Conservation (phyloP, 2,113 vertebrate species). For the Heptranchias perlo region DNA sequence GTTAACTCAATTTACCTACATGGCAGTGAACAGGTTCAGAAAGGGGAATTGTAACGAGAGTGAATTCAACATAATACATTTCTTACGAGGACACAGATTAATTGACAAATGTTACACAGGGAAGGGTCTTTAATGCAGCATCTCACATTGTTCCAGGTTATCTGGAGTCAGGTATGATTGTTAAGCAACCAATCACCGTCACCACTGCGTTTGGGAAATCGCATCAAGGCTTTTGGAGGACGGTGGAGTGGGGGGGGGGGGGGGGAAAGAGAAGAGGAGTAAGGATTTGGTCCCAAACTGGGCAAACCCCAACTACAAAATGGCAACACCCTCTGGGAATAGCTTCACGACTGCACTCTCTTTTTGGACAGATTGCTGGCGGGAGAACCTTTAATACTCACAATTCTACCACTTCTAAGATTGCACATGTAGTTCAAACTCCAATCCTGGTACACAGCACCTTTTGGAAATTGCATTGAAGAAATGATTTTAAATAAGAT, state of each 20-base stretch:
- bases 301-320: too few relatives aligned
- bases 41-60: background rate
- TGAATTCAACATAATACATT: background rate
- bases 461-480: too few relatives aligned
- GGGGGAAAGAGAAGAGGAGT: background rate
- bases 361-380: too few relatives aligned
- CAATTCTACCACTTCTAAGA: too few relatives aligned
- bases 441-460: too few relatives aligned
- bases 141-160: background rate
- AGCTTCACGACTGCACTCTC: too few relatives aligned
- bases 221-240: background rate
- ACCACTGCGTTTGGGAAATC: too few relatives aligned
- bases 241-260: background rate
- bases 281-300: background rate
- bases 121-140: background rate
- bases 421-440: too few relatives aligned
- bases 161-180: background rate
- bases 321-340: too few relatives aligned
- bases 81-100: background rate
- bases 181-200: background rate
- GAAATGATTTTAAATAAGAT: too few relatives aligned
- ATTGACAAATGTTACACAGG: background rate
- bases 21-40: background rate
- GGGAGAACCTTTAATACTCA: too few relatives aligned
- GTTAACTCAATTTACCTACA: background rate